These are phyloP conservation scores for Tromatobia lineatoria DNA, from an alignment of 2,888 invertebrate species.

Conservation along the genomic window DNA sequence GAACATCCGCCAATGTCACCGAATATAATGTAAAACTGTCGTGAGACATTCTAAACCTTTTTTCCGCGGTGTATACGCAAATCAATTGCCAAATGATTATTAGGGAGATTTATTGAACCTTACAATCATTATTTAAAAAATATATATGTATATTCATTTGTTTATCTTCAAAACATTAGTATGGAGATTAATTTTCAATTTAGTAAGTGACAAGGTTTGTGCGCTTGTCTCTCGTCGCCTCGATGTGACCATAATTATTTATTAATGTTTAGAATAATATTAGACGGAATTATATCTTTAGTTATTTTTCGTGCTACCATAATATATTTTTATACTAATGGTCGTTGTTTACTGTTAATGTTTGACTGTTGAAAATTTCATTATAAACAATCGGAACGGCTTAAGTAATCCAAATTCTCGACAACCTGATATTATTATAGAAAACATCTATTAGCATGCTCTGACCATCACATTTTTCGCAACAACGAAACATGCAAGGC, in stretches of 20 bases:
- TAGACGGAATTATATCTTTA: slow-evolving; percentile 53
- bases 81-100: slow-evolving; percentile 55
- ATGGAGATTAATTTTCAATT: not conserved
- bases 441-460: not conserved
- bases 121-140: slow-evolving; percentile 4
- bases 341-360: slow-evolving; percentile 65
- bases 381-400: slow-evolving; percentile 31
- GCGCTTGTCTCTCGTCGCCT: slow-evolving; percentile 19
- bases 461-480: not conserved
- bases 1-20: slow-evolving; percentile 7
- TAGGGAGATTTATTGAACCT: not conserved
- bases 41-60: slow-evolving; percentile 25
- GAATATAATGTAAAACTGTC: not conserved
- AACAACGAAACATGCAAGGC: not conserved
- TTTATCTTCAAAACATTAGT: slow-evolving; percentile 27
- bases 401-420: slow-evolving; percentile 24
- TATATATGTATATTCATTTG: not conserved
- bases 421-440: not conserved
- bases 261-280: slow-evolving; percentile 55
- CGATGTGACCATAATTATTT: slow-evolving; percentile 57
- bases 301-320: slow-evolving; percentile 59
- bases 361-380: slow-evolving; percentile 59
- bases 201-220: slow-evolving; percentile 14
- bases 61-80: slow-evolving; percentile 7
- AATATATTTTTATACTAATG: slow-evolving; percentile 65